phyloP scores from a whole-genome alignment of 2,113 vertebrate species.

The Bubo scandiacus region DNA sequence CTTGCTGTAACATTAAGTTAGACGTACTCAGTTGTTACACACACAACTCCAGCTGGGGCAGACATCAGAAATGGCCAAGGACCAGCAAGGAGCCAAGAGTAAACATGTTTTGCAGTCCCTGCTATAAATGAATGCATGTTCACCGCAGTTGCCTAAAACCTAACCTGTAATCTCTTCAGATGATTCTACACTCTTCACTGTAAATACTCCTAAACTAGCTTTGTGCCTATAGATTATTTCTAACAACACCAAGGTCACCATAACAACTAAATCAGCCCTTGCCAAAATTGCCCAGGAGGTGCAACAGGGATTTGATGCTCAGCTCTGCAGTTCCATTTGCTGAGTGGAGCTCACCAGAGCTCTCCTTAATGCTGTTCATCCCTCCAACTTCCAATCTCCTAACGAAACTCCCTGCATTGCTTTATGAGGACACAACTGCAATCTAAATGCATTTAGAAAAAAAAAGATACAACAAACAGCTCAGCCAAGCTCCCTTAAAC shows the following conservation, averaged over 20 bases:
- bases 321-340: too few relatives aligned
- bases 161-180: background rate
- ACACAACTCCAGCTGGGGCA: background rate
- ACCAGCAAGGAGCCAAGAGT: background rate
- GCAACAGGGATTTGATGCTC: background rate
- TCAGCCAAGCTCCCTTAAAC: background rate
- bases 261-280: background rate
- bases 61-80: background rate
- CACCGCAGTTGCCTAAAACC: background rate
- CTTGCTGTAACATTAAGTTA: rapidly evolving
- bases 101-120: too few relatives aligned
- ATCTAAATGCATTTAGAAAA: background rate
- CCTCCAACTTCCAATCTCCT: background rate
- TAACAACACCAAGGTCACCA: background rate
- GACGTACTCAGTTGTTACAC: too few relatives aligned
- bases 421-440: background rate
- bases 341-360: background rate
- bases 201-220: background rate
- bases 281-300: too few relatives aligned
- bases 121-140: rapidly evolving
- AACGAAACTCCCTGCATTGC: too few relatives aligned
- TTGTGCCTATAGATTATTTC: background rate
- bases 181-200: rapidly evolving
- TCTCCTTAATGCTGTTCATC: background rate
- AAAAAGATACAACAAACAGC: too few relatives aligned